Conservation (phyloP, 2,113 vertebrate species). For the Tretioscincus oriximinensis region DNA sequence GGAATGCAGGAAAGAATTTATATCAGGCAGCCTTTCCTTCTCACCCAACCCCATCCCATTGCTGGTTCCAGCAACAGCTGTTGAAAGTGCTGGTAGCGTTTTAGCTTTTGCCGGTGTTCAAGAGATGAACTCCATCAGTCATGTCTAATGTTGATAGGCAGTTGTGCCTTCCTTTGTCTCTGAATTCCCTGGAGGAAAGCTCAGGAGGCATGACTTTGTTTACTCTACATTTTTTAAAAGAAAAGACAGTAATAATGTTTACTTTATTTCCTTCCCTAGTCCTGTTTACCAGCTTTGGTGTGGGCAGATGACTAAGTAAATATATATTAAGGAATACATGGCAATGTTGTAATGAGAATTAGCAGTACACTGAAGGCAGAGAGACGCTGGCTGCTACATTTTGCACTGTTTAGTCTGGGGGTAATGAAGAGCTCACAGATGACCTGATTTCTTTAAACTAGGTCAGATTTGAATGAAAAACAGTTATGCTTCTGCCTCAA, state of each 20-base stretch:
- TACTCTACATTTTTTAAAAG: conserved; percentile 57
- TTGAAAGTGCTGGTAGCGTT: conserved; percentile 50
- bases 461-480: conserved; percentile 77
- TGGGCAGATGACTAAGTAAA: conserved; percentile 72
- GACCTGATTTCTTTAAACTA: conserved; percentile 89
- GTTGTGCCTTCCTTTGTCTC: conserved; percentile 71
- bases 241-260: conserved; percentile 66
- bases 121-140: conserved; percentile 73
- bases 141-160: conserved; percentile 65
- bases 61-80: conserved; percentile 46
- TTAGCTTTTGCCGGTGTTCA: conserved; percentile 54
- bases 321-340: conserved; percentile 72
- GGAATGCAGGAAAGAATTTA: conserved; percentile 35
- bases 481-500: conserved; percentile 66
- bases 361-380: conserved; percentile 63
- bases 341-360: conserved; percentile 73
- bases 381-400: conserved; percentile 72
- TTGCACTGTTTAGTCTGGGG: conserved; percentile 86
- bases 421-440: conserved; percentile 92
- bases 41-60: conserved; percentile 13
- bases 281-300: conserved; percentile 73
- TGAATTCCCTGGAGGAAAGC: conserved; percentile 63
- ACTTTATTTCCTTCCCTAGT: conserved; percentile 60
- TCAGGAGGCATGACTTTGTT: conserved; percentile 67
- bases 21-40: not conserved